Base-by-base conservation (phyloP, 2,113 vertebrate genomes). In the Atherinomorus stipes region DNA sequence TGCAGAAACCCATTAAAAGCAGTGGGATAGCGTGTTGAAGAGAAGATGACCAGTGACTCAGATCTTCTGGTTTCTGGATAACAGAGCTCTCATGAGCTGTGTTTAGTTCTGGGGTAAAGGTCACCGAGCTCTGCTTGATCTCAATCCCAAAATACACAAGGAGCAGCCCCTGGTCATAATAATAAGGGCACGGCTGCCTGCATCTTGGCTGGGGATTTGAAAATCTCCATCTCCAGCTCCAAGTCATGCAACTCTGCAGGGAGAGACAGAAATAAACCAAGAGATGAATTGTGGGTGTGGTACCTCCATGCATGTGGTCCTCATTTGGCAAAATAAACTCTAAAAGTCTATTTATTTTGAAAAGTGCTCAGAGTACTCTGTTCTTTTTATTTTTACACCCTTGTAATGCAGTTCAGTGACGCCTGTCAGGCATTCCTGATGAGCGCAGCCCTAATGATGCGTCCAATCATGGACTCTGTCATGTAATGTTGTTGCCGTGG, bases 241-340 rank as follows among this genome's bases (percentile, higher is more conserved):
- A 68, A 82, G 58, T 78, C 61, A 66, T 66, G 60, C 54, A 78
- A 76, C 22, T 31, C 59, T 40, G 57, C 1, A 76, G 75, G 62
- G 70, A 83, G 54, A 73, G 25, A 64, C 18, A 74, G 34, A 88
- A 83, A 87, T 67, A 71, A 74, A 76, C 22, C 38, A 13, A 69
- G 22, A 65, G 61, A 51, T 74, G 40, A 73, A 60, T 13, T n/a
- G 31, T 67, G 83, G 90, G 89, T 85, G 86, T 79, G 84, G 49
- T 26, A 4, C 51, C 38, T 69, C 64, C 38, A 40, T 22, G 38
- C 80, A 86, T 83, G 80, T 88, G 80, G 72, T 73, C 80, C 38
- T 82, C 65, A 59, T 88, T 80, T 84, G n/a, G 31, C 28, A 40
- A 45, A 50, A 83, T 57, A 31, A 70, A 37, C 42, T 34, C 21